Percentiles rank a stretch among this genome's conserved stretches.
Evolutionary conservation across 2,113 vertebrate species (phyloP).

Genomic region (Oreochromis niloticus): DNA sequence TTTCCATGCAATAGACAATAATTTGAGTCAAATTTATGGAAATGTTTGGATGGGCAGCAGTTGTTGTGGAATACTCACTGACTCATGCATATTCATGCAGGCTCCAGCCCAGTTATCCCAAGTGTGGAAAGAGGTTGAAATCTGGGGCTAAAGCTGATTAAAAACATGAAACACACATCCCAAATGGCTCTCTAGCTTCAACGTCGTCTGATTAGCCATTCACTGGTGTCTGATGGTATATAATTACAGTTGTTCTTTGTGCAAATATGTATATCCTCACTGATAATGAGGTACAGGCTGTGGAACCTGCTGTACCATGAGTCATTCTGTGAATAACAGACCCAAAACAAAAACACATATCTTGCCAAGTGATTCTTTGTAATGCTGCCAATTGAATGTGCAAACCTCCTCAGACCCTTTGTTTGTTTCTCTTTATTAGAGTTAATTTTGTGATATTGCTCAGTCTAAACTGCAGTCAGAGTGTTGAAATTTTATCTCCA

Average conservation of each 20-base stretch:
- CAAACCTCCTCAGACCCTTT: background rate
- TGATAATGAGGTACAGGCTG: conserved; percentile 8
- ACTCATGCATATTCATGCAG: conserved; percentile 38
- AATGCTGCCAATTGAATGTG: background rate
- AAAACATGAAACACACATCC: conserved; percentile 5
- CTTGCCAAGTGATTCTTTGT: background rate
- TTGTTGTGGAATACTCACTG: conserved; percentile 12
- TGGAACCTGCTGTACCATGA: background rate
- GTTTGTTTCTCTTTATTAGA: background rate
- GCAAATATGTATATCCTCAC: background rate
- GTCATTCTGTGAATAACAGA: background rate
- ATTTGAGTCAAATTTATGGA: conserved; percentile 12
- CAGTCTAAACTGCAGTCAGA: background rate
- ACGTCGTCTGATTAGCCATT: background rate
- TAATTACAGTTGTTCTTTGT: background rate
- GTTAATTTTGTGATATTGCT: background rate
- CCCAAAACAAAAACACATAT: background rate
- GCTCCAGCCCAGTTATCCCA: conserved; percentile 7
- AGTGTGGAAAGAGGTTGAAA: conserved; percentile 24
- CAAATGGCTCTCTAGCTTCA: background rate
- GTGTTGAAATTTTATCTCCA: background rate
- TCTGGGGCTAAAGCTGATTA: conserved; percentile 35
- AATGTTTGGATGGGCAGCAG: conserved; percentile 25
- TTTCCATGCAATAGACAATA: background rate
- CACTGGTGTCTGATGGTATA: conserved; percentile 3